Percentiles rank a stretch among this genome's conserved stretches.
These are phyloP conservation scores for Drosophila gaucha DNA, from an alignment of 2,888 invertebrate genomes.

Conservation along the genomic window DNA sequence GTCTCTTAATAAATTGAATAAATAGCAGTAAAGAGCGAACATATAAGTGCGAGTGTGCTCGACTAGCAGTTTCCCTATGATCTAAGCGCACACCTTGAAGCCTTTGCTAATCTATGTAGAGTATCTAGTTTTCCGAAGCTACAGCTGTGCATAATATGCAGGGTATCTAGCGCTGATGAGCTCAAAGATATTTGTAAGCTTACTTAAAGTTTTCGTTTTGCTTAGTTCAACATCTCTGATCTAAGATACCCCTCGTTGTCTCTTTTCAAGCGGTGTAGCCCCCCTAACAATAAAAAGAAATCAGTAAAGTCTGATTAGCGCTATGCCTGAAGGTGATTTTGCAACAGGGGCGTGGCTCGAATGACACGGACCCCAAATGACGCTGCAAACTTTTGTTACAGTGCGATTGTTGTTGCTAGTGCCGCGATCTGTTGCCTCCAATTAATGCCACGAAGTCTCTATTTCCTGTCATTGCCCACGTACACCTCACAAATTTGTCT, in stretches of 20 bases:
- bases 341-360: constrained; percentile 31
- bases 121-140: too few relatives aligned
- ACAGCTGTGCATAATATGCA: too few relatives aligned
- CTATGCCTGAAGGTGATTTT: constrained; percentile 13
- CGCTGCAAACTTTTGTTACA: constrained; percentile 17
- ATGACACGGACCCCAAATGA: constrained; percentile 19
- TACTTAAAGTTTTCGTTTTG: too few relatives aligned
- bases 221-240: too few relatives aligned
- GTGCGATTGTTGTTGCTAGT: too few relatives aligned
- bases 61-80: neutral
- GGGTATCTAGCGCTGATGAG: neutral
- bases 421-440: neutral
- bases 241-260: neutral
- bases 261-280: neutral
- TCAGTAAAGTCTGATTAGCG: constrained; percentile 15
- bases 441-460: constrained; percentile 20
- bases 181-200: too few relatives aligned
- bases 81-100: too few relatives aligned
- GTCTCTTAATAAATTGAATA: constrained; percentile 11
- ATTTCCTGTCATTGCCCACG: constrained; percentile 38
- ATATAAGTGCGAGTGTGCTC: neutral
- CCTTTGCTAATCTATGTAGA: too few relatives aligned
- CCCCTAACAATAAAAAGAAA: constrained; percentile 4
- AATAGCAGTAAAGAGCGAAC: neutral
- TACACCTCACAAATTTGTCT: constrained; percentile 7